Evolutionary conservation across 2,888 invertebrate genomes (phyloP), one percentile per base, ranked within the genome.

Genomic region (Drosophila colorata): DNA sequence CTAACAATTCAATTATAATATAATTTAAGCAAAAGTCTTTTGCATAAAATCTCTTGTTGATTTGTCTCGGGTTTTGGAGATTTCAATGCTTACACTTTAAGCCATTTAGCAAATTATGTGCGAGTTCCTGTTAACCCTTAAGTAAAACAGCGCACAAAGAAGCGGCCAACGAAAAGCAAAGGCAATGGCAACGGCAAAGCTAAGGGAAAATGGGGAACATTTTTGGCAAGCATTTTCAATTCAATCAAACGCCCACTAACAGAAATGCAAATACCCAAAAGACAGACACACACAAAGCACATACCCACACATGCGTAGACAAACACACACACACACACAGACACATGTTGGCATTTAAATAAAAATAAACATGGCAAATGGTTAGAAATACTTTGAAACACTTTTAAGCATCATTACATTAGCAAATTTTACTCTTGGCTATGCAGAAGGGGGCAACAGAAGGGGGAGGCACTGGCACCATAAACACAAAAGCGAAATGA

Each of bases 391-490:
- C 83, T 88, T 88, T 88, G 89, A 87, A 88, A 89, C 88, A 85
- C 89, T 89, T 85, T 85, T 89, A 87, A 85, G 84, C 88, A 82
- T 89, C 89, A 85, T 85, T 85, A 89, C 89, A 85, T 85, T 85
- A 85, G 88, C 88, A 88, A 84, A 89, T 84, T 88, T 86, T 52
- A 51, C 60, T 63, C 59, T 49, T 44, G 18, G n/a, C 58, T 51
- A n/a, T 41, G 72, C 41, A 47, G 13, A 41, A 37, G 31, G 16
- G 37, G 49, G 20, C 8, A 25, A 18, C 13, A 5, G 13, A 3
- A 40, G 11, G 33, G 41, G 40, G 28, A 4, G 52, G 37, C 38
- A 41, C n/a, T 16, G 38, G 16, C 48, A 63, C 7, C 28, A 13
- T 35, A 47, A n/a, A 55, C 55, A 63, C 66, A 66, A 66, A 63